A percentile compares a stretch with the other conserved stretches of the same genome.
Conservation (phyloP, 2,888 invertebrate species). For the Apamea crenata region DNA sequence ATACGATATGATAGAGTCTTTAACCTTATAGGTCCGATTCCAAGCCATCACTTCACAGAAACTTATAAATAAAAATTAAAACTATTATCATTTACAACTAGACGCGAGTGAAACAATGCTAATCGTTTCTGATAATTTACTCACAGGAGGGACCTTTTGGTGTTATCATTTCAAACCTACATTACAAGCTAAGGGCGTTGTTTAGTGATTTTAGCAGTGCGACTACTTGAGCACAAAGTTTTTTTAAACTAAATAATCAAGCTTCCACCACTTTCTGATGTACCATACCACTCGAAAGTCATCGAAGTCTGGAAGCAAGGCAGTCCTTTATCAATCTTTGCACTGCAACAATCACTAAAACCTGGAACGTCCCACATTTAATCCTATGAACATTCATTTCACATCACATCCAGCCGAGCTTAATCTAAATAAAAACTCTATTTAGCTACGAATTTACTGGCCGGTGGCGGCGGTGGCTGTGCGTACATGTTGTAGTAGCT, state of each 20-base stretch:
- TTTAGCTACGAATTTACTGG: constrained; percentile 71
- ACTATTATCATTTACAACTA: constrained; percentile 63
- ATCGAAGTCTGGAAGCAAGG: not conserved
- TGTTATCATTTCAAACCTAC: constrained; percentile 47
- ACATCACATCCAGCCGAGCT: constrained; percentile 62
- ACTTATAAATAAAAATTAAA: constrained; percentile 56
- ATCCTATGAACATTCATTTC: constrained; percentile 58
- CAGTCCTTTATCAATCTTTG: not conserved
- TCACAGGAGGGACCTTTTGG: constrained; percentile 57
- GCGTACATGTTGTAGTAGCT: constrained; percentile 87
- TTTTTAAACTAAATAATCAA: not conserved
- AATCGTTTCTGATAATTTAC: constrained; percentile 30
- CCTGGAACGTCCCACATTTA: constrained; percentile 21
- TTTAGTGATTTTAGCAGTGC: constrained; percentile 7
- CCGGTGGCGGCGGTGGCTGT: constrained; percentile 83
- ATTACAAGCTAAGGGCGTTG: constrained; percentile 47
- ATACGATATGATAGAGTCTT: constrained; percentile 64
- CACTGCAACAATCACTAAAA: constrained; percentile 25
- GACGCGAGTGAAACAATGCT: constrained; percentile 60
- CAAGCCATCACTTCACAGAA: constrained; percentile 56
- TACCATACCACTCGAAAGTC: constrained; percentile 1
- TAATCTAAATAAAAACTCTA: constrained; percentile 59
- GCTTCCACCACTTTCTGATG: not conserved
- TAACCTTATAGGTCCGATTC: constrained; percentile 58
- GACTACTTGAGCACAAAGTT: not conserved